Conservation (phyloP, 2,888 invertebrate species). For the Hyppa rectilinea region DNA sequence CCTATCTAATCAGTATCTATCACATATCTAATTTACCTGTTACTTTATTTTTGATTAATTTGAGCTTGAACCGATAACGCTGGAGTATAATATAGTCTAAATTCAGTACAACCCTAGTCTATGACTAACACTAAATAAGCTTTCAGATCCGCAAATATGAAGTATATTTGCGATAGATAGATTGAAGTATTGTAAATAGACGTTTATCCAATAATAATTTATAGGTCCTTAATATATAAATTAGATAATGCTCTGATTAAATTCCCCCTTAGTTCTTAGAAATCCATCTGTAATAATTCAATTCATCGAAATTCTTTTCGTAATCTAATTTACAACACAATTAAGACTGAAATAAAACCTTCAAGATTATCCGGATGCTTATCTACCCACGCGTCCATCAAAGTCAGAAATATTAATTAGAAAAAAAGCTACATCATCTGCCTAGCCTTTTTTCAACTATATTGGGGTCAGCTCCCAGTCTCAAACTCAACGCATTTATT, state of each 20-base stretch:
- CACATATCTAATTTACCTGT: no score
- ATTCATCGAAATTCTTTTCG: no score
- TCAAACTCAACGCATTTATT: no score
- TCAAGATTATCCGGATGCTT: no score
- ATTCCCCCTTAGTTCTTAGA: no score
- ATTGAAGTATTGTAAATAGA: background rate
- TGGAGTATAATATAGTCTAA: background rate
- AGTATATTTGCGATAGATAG: no score
- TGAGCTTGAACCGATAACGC: background rate
- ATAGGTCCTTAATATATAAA: background rate
- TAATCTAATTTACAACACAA: background rate
- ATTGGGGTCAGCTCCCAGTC: no score
- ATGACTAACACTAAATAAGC: background rate
- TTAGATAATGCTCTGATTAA: background rate
- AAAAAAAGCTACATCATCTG: no score
- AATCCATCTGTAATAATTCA: background rate
- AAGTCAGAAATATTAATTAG: background rate
- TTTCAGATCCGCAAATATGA: background rate
- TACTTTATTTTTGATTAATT: no score
- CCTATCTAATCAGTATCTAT: no score
- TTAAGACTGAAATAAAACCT: background rate
- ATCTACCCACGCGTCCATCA: background rate
- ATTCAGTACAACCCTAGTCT: background rate
- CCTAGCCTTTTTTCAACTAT: no score
- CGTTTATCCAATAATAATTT: background rate